phyloP scores from a whole-genome alignment of 2,888 invertebrate genomes.

The Gastrophysa polygoni region DNA sequence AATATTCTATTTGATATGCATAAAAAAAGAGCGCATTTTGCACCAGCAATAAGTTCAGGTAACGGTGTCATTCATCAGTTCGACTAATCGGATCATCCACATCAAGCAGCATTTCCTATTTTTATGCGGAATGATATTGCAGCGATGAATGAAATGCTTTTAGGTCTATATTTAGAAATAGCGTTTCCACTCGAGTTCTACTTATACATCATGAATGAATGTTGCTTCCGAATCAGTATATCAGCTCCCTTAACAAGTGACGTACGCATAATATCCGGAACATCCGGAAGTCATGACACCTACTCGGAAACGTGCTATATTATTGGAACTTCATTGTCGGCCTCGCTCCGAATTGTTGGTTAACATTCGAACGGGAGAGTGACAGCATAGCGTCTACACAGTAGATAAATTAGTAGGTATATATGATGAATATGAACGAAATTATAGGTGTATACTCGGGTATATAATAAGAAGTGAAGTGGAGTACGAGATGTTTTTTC shows the following conservation, averaged over 20 bases:
- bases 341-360: neutral
- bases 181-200: conserved; percentile 24
- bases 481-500: too few relatives aligned
- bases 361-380: neutral
- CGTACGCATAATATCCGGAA: conserved; percentile 33
- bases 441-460: too few relatives aligned
- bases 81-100: neutral
- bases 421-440: too few relatives aligned
- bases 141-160: conserved; percentile 14
- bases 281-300: conserved; percentile 33
- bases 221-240: conserved; percentile 19
- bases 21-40: too few relatives aligned
- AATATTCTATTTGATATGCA: too few relatives aligned
- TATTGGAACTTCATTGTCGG: neutral
- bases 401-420: too few relatives aligned
- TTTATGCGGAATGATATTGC: neutral
- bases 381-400: too few relatives aligned
- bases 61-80: neutral
- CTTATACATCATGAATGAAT: conserved; percentile 24
- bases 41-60: neutral
- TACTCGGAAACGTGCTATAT: conserved; percentile 12
- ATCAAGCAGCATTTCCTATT: neutral
- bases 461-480: too few relatives aligned
- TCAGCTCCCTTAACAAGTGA: conserved; percentile 30
- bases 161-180: conserved; percentile 12